Evolutionary conservation across 1,140 invertebrate genomes (phyloP), one percentile per base, ranked within the genome.

Genomic region (Pectinophora gossypiella): DNA sequence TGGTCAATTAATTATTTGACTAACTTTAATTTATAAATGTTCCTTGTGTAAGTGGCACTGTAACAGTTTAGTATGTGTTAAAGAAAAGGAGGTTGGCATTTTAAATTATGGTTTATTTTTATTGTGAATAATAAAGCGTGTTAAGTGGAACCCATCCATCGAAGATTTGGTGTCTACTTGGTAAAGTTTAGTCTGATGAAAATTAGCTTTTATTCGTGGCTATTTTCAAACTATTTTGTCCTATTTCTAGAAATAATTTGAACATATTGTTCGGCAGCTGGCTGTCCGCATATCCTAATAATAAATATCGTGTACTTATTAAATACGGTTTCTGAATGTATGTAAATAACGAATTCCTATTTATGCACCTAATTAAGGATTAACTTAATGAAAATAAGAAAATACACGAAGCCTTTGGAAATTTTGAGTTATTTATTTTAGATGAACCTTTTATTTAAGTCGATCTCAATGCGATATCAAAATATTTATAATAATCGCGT

Each of bases 291-390:
- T 27, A 21, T 45, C 43, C 19, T 18, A 42, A 2, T n/a, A n/a
- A n/a, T n/a, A n/a, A n/a, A 19, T 15, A 43, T 19, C 15, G 38
- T 47, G 35, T 27, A 23, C 10, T 51, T 47, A 50, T 20, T 32
- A 50, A 22, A 19, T 40, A 43, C 46, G 42, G 27, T 51, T 48
- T 54, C 22, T 61, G 38, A 46, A 50, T 64, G 49, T 61, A 59
- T 68, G 63, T 72, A 72, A 64, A 72, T 72, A 70, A 59, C 47
- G 48, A 56, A 61, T 72, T 67, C 58, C 64, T 73, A 68, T 73
- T 70, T 73, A 73, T 70, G 67, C 67, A 68, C 67, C 6, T 62
- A 60, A 51, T 58, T 61, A 54, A 62, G 50, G 40, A 47, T 50
- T 59, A 59, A 59, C 45, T 61, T 48, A 46, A 45, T 61, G 38